Evolutionary conservation across 92 coral and sea anemone species (phyloP).

Genomic region (Scolanthus callimorphus): DNA sequence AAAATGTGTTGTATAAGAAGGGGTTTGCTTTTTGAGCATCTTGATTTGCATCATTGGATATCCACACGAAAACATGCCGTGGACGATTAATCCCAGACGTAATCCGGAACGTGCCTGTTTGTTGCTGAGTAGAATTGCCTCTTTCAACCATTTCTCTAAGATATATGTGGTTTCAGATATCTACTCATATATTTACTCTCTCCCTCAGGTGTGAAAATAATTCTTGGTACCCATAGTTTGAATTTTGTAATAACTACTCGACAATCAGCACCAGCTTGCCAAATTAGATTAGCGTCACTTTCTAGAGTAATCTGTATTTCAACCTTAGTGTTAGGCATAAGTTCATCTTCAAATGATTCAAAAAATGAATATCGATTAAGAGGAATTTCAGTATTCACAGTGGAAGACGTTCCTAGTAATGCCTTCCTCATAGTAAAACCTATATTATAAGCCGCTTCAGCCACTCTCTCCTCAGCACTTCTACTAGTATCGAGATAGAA

Average conservation of each 20-base stretch:
- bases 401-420: neutral
- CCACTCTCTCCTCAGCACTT: conserved; percentile 3
- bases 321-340: conserved; percentile 7
- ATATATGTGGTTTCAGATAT: neutral
- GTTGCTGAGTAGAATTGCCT: neutral
- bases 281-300: conserved; percentile 13
- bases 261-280: neutral
- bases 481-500: conserved; percentile 9
- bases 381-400: conserved; percentile 16
- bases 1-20: conserved; percentile 15
- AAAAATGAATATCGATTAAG: conserved; percentile 13
- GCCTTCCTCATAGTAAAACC: conserved; percentile 5
- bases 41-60: conserved; percentile 11
- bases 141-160: neutral
- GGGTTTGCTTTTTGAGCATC: conserved; percentile 12
- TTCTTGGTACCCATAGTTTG: conserved; percentile 11
- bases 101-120: conserved; percentile 11
- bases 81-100: conserved; percentile 7
- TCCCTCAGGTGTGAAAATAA: conserved; percentile 1
- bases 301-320: neutral
- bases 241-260: conserved; percentile 5
- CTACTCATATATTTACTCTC: neutral
- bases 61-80: conserved; percentile 19
- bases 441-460: conserved; percentile 7
- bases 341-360: conserved; percentile 3